Percentiles rank a stretch among this genome's conserved stretches.
Conservation (phyloP, 2,797 vertebrate genomes). For the Sebastes diploproa region DNA sequence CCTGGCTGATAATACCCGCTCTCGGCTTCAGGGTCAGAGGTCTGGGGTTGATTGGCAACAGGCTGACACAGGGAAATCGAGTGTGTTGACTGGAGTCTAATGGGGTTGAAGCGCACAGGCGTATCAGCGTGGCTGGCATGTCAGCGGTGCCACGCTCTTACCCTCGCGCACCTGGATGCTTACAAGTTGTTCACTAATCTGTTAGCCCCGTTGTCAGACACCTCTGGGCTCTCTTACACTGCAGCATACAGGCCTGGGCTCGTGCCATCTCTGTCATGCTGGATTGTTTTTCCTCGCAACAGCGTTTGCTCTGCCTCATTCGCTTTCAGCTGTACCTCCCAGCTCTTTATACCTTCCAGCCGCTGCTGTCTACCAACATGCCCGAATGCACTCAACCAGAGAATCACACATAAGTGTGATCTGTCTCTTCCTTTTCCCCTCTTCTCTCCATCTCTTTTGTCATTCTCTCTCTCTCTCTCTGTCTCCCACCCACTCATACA, state of each 20-base stretch:
- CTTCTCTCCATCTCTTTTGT: not conserved
- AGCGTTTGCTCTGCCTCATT: slow-evolving; percentile 48
- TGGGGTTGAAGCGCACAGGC: slow-evolving; percentile 47
- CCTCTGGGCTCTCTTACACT: slow-evolving; percentile 22
- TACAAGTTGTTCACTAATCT: slow-evolving; percentile 64
- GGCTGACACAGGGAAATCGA: slow-evolving; percentile 69
- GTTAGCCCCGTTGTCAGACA: slow-evolving; percentile 53
- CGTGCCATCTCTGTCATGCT: slow-evolving; percentile 33
- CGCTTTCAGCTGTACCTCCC: slow-evolving; percentile 50
- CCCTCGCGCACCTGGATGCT: slow-evolving; percentile 18
- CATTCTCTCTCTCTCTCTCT: not conserved
- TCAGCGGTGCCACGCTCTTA: slow-evolving; percentile 31
- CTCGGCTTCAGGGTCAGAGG: slow-evolving; percentile 65
- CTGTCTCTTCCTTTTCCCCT: not conserved
- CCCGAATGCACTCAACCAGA: slow-evolving; percentile 42
- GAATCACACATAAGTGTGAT: slow-evolving; percentile 48
- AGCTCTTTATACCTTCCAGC: slow-evolving; percentile 37
- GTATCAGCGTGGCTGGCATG: slow-evolving; percentile 42
- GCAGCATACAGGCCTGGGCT: slow-evolving; percentile 32
- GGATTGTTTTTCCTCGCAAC: slow-evolving; percentile 46
- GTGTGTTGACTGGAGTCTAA: slow-evolving; percentile 70
- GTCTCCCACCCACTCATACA: slow-evolving; percentile 27
- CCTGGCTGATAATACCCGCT: slow-evolving; percentile 61
- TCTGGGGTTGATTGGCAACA: slow-evolving; percentile 69
- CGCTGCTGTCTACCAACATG: slow-evolving; percentile 37